Conservation (phyloP, 1,140 invertebrate genomes). For the Drosophila orosa region DNA sequence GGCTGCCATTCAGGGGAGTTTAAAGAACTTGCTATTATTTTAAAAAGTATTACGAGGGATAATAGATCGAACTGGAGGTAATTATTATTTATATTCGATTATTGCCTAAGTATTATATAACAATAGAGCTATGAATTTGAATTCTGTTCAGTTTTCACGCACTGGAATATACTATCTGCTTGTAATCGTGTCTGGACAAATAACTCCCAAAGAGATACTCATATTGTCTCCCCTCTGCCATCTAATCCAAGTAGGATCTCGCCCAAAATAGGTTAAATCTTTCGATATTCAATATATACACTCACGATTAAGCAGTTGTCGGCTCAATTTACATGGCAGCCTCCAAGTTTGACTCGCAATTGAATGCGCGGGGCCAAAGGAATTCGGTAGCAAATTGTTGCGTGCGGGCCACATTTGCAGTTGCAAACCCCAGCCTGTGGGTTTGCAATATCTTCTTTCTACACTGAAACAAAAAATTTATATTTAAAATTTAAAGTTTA, state of each 20-base stretch:
- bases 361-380: slow-evolving; percentile 29
- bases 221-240: background rate
- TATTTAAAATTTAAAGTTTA: background rate
- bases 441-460: slow-evolving; percentile 62
- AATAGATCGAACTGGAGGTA: background rate
- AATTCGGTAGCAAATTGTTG: slow-evolving; percentile 84
- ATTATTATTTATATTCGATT: background rate
- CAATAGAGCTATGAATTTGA: too few species aligned
- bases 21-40: background rate
- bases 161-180: too few species aligned
- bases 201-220: background rate
- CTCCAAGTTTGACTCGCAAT: slow-evolving; percentile 37
- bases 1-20: slow-evolving; percentile 1
- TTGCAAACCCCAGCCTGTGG: slow-evolving; percentile 37
- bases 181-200: background rate
- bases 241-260: slow-evolving; percentile 5
- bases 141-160: background rate
- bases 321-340: slow-evolving; percentile 66
- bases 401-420: slow-evolving; percentile 76
- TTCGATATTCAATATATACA: slow-evolving; percentile 51
- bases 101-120: background rate
- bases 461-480: background rate
- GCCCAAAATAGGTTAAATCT: slow-evolving; percentile 27
- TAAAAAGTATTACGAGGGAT: background rate
- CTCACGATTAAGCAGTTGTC: slow-evolving; percentile 80